phyloP scores from a whole-genome alignment of 1,140 invertebrate species.

The Watersipora subatra region DNA sequence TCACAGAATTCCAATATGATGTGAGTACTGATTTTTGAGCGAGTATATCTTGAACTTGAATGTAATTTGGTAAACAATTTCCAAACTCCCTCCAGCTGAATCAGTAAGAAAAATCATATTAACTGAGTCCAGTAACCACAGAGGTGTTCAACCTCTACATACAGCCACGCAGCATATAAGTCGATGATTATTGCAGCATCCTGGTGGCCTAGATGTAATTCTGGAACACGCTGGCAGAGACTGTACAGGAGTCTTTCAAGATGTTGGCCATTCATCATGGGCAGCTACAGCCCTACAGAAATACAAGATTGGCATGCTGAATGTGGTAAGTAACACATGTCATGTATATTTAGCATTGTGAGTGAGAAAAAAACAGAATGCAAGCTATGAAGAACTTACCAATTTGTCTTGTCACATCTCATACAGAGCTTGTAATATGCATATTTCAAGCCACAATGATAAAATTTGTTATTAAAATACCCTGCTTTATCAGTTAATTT shows the following conservation, averaged over 20 bases:
- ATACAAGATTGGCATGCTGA: constrained; percentile 52
- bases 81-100: too few relatives aligned
- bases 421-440: too few relatives aligned
- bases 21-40: constrained; percentile 17
- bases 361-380: not conserved
- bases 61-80: too few relatives aligned
- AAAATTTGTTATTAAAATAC: too few relatives aligned
- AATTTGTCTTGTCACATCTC: too few relatives aligned
- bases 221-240: constrained; percentile 73
- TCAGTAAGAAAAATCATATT: too few relatives aligned
- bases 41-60: too few relatives aligned
- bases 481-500: too few relatives aligned
- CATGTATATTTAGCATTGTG: not conserved
- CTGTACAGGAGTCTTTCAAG: constrained; percentile 65
- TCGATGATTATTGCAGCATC: constrained; percentile 51
- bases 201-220: constrained; percentile 68
- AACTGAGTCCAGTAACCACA: too few relatives aligned
- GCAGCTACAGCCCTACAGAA: constrained; percentile 44
- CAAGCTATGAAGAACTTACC: not conserved
- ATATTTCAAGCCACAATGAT: too few relatives aligned
- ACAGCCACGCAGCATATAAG: too few relatives aligned
- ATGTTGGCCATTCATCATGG: constrained; percentile 57
- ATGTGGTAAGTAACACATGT: constrained; percentile 21
- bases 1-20: constrained; percentile 22
- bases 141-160: too few relatives aligned